Base-by-base conservation (phyloP, 1,140 invertebrate species). In the Lordiphosa stackelbergi region DNA sequence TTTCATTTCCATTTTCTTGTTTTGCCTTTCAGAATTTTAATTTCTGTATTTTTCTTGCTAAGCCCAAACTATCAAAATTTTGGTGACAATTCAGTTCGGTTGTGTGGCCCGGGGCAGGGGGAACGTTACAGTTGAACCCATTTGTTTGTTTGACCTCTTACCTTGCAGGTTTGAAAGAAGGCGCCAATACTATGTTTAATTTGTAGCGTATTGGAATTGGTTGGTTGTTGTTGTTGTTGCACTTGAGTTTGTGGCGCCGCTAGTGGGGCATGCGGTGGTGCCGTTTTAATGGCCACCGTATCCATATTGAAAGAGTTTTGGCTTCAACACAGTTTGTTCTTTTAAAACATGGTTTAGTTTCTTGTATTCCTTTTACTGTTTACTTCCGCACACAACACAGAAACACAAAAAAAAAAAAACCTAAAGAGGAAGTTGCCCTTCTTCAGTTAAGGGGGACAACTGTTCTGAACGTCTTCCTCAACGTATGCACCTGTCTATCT, bases 141-240 rank as follows among this genome's bases (percentile, higher is more conserved):
- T 62, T 60, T 49, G 22, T 48, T 34, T 6, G 16, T 2, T 3
- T 12, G 9, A 37, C 12, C n/a, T 43, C 71, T 83, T 87, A 88
- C 86, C 86, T 88, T 88, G 86, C 86, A 88, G 55, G 86, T 88
- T 66, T 88, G 86, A 56, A 88, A 88, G 48, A 88, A 87, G 31
- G 86, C 86, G 53, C 86, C 86, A 75, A 88, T 69, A 56, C 65
- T 85, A 57, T 73, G 71, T 54, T 77, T 85, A 48, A 77, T 60
- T 77, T 79, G 74, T 28, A 52, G 58, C 45, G 63, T 54, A 42
- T 66, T 62, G 63, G 68, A 10, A 59, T 56, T 10, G 61, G 63
- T 22, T 34, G 16, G 55, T 53, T 53, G 52, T 53, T 64, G 65
- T 43, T 70, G 72, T 12, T 69, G 69, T 10, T 79, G 74, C 7